Base-by-base conservation (phyloP, 2,888 invertebrate species). In the Fabriciana adippe region DNA sequence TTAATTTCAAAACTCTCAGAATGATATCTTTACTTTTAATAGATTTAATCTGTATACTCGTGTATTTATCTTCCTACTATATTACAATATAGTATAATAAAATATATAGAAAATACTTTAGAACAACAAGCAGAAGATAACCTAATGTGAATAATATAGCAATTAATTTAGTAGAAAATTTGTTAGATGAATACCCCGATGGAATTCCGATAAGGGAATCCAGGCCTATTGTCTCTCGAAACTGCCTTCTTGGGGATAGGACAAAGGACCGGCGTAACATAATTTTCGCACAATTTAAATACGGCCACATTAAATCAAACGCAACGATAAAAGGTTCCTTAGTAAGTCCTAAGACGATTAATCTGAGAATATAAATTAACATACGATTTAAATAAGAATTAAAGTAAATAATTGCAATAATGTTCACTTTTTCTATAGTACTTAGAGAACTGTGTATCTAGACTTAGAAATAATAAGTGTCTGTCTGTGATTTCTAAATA, bases 221-320 rank as follows among this genome's bases (percentile, higher is more conserved):
- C 48, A n/a, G 59, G 31, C 15, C 66, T 55, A 66, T 66, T 66
- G 61, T 66, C 55, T 41, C 45, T 16, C 61, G 55, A 16, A 60
- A 60, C 18, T 66, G 66, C 66, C 66, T 31, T 21, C 61, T 66
- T 61, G 55, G 54, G 61, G 55, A 61, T 21, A 41, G 60, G 26
- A 72, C 71, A 72, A 72, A 69, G 56, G 64, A 50, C 54, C 31
- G 50, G 53, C 59, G 57, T 67, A 67, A 69, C 63, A 67, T 72
- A 66, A 66, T 68, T 72, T 65, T 55, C 60, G 21, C 50, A 54
- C 67, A 67, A 72, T 69, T 71, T 69, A 67, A 69, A 67, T 69
- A 69, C 53, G 60, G 51, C 50, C 67, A 69, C 65, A 67, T 69
- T 72, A 65, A 70, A 67, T 69, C 67, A 54, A 41, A 31, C 35